Conservation (phyloP, 2,888 invertebrate species). For the Deilephila elpenor region DNA sequence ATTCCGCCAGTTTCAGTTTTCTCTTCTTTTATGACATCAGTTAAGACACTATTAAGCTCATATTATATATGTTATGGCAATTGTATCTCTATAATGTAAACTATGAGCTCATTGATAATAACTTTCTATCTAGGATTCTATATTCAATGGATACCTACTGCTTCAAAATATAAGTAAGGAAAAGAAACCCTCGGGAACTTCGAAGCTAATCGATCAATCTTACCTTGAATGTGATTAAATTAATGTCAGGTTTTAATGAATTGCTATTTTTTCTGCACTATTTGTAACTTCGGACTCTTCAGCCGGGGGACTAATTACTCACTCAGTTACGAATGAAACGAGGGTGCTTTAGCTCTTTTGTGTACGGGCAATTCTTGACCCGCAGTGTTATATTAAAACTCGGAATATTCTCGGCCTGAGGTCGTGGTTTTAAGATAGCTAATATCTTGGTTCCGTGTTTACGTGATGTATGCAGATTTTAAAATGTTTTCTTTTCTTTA, state of each 20-base stretch:
- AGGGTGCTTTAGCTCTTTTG: constrained; percentile 18
- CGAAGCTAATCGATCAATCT: background rate
- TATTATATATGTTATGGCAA: too few relatives aligned
- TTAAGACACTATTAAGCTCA: too few relatives aligned
- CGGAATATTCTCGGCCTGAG: constrained; percentile 1
- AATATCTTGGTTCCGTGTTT: background rate
- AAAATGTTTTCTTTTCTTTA: too few relatives aligned
- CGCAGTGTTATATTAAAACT: constrained; percentile 18
- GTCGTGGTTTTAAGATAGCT: background rate
- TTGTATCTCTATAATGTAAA: too few relatives aligned
- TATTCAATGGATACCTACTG: too few relatives aligned
- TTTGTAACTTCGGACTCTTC: background rate
- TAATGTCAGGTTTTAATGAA: background rate
- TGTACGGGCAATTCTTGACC: constrained; percentile 14
- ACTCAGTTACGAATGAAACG: constrained; percentile 25
- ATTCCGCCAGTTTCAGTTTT: too few relatives aligned
- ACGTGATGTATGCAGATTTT: background rate
- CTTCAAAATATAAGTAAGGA: background rate
- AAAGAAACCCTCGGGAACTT: background rate
- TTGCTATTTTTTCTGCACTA: background rate
- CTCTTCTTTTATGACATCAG: too few relatives aligned
- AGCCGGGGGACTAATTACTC: constrained; percentile 4
- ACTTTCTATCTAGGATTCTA: too few relatives aligned
- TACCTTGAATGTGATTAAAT: background rate
- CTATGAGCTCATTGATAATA: too few relatives aligned